Percentiles rank a stretch among this genome's conserved stretches.
Conservation (phyloP, 2,888 invertebrate species). For the Pelosia muscerda region DNA sequence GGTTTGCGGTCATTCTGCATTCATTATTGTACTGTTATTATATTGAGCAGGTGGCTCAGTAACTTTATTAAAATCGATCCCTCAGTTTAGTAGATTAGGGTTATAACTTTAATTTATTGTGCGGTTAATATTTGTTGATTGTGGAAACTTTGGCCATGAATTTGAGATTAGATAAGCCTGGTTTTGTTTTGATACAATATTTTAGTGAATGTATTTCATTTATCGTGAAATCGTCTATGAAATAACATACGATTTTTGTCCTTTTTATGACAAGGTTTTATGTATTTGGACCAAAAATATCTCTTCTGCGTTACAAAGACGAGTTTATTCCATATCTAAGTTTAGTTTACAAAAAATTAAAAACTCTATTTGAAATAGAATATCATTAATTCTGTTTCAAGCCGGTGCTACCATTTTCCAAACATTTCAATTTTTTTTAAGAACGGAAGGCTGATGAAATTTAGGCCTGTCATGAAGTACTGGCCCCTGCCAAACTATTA, state of each 20-base stretch:
- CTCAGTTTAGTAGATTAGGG: slow-evolving; percentile 28
- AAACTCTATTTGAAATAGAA: not conserved
- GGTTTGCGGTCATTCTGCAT: slow-evolving; percentile 32
- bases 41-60: slow-evolving; percentile 30
- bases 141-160: slow-evolving; percentile 14
- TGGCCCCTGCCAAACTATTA: too few relatives aligned
- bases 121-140: slow-evolving; percentile 31
- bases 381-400: not conserved
- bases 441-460: too few relatives aligned
- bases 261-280: not conserved
- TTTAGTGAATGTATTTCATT: not conserved
- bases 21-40: slow-evolving; percentile 20
- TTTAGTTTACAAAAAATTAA: not conserved
- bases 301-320: not conserved
- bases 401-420: too few relatives aligned
- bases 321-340: not conserved
- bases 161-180: not conserved
- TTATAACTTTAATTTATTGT: slow-evolving; percentile 27
- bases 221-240: not conserved
- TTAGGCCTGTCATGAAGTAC: too few relatives aligned
- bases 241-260: not conserved
- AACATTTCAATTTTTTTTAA: too few relatives aligned
- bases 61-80: slow-evolving; percentile 33
- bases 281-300: not conserved
- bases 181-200: not conserved